Percentiles rank a stretch among this genome's conserved stretches.
Conservation (phyloP, 2,888 invertebrate genomes). For the Ennomos quercinarius region DNA sequence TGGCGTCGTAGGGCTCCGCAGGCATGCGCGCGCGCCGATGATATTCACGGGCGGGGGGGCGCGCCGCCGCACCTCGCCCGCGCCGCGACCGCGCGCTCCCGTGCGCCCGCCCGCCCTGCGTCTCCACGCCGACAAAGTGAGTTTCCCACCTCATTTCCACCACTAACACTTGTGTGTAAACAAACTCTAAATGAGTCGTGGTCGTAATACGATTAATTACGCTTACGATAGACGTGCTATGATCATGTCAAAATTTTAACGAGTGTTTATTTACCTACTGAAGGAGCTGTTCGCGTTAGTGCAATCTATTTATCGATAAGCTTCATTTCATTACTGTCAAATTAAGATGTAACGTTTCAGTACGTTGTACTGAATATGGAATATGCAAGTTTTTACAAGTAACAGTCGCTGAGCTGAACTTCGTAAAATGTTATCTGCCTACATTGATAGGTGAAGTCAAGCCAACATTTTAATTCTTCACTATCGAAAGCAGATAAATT, state of each 20-base stretch:
- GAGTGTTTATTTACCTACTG: constrained; percentile 38
- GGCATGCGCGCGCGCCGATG: constrained; percentile 73
- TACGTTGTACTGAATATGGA: no score
- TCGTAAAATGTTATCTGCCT: no score
- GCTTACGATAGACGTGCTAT: constrained; percentile 25
- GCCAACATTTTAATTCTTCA: no score
- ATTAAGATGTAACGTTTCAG: no score
- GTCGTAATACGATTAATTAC: constrained; percentile 36
- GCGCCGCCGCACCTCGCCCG: constrained; percentile 79
- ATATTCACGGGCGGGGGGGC: constrained; percentile 84
- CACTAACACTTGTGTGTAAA: constrained; percentile 36
- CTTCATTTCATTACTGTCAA: no score
- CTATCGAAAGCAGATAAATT: no score
- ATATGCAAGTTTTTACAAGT: no score
- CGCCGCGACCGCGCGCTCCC: constrained; percentile 60
- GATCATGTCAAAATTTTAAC: constrained; percentile 30
- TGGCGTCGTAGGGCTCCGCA: constrained; percentile 42
- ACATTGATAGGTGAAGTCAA: no score
- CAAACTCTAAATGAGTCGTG: constrained; percentile 38
- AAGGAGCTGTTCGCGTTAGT: no score
- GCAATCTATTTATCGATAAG: no score
- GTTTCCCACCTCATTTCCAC: constrained; percentile 44
- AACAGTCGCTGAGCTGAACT: no score
- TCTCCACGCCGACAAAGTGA: constrained; percentile 68
- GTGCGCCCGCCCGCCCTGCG: constrained; percentile 63